Evolutionary conservation across 1,140 invertebrate genomes (phyloP).

Genomic region (Babylonia areolata): DNA sequence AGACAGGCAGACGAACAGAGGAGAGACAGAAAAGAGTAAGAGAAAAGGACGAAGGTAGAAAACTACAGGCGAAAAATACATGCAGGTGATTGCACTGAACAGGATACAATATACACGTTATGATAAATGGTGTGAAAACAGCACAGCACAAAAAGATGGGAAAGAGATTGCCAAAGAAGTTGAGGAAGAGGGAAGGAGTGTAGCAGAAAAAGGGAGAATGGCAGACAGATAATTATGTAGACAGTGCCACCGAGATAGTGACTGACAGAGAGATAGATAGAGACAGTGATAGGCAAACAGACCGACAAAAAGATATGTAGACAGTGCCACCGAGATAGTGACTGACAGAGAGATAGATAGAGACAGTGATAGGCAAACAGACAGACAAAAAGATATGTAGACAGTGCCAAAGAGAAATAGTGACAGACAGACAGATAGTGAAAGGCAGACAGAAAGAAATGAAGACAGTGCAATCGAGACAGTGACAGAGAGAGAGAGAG

Average conservation of each 20-base stretch:
- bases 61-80: no score
- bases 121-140: no score
- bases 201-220: background rate
- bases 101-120: no score
- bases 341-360: no score
- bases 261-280: background rate
- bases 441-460: slow-evolving; percentile 9
- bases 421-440: background rate
- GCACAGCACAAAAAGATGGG: no score
- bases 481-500: slow-evolving; percentile 20
- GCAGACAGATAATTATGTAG: background rate
- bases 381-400: slow-evolving; percentile 27
- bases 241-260: no score
- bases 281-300: background rate
- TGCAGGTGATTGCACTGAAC: no score
- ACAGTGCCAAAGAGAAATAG: slow-evolving; percentile 31
- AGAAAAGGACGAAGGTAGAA: no score
- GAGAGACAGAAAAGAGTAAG: no score
- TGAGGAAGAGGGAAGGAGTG: background rate
- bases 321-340: background rate
- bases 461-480: background rate
- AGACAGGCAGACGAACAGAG: no score
- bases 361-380: slow-evolving; percentile 19
- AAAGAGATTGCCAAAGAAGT: no score
- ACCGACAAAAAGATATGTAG: background rate